Evolutionary conservation across 2,113 vertebrate species (phyloP), one percentile per base, ranked within the genome.

Genomic region (Corvus moneduloides): DNA sequence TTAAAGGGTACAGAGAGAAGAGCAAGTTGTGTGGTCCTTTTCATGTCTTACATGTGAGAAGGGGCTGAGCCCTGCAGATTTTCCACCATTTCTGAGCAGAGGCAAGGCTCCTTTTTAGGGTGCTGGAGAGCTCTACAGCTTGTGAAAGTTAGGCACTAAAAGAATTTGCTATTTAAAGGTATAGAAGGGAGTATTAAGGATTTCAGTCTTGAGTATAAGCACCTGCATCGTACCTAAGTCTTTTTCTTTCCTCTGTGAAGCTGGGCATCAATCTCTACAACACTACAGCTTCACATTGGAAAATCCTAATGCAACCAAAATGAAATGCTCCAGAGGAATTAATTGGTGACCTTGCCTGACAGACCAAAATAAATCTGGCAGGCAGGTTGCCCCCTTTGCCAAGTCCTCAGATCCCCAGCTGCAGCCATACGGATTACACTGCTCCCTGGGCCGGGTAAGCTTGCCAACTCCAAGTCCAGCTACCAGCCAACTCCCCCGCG

Each of bases 301-400:
- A 93, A 93, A 91, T 87, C 75, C 66, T 72, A 49, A 87, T 26
- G 67, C 74, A 89, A 96, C 71, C 94, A 83, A 95, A 87, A 75
- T 54, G 78, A 73, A 94, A 85, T 5, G 58, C 85, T 93, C 71
- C n/a, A 21, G 74, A 95, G 78, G 75, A 93, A 95, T 90, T 87
- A 94, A 93, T 23, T 94, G 78, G 90, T 97, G 94, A 96, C 95
- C 96, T 97, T 96, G 95, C 78, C 78, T 90, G 92, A 95, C 90
- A 94, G 87, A 93, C 87, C 87, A 93, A 90, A 96, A 90, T 91
- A 96, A 95, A 93, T 69, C 92, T 93, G 95, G 96, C 95, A 91
- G 90, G 90, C 82, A 73, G 44, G 49, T 7, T 69, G 28, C 24
- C 74, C 66, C 37, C 28, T 83, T 73, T 91, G 95, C 92, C 96